Evolutionary conservation across 2,113 vertebrate genomes (phyloP).

Genomic region (Dasyprocta punctata): DNA sequence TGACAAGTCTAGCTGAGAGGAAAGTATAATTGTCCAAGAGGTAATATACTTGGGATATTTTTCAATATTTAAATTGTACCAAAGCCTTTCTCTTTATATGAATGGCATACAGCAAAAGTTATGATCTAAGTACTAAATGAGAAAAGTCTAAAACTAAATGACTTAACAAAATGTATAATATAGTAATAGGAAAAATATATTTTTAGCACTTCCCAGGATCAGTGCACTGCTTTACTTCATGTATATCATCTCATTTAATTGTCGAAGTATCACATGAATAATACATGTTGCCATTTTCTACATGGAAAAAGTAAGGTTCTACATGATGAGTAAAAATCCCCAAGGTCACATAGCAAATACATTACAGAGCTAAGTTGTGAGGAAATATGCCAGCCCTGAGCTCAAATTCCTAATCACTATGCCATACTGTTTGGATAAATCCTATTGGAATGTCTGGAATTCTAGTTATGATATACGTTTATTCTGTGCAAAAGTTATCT

Average conservation of each 20-base stretch:
- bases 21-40: background rate
- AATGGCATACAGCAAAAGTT: background rate
- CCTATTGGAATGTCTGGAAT: background rate
- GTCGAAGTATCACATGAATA: background rate
- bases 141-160: conserved; percentile 23
- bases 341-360: background rate
- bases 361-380: background rate
- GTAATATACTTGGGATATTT: background rate
- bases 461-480: background rate
- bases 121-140: background rate
- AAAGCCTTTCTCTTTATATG: background rate
- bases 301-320: background rate
- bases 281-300: background rate
- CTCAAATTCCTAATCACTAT: background rate
- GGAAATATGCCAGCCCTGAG: background rate
- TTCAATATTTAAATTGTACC: background rate
- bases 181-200: background rate
- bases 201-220: background rate
- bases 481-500: background rate
- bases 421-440: background rate
- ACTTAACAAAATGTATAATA: background rate
- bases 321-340: background rate
- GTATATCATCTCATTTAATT: background rate
- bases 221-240: background rate
- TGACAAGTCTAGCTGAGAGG: background rate